Conservation (phyloP, 2,113 vertebrate species). For the Microtus ochrogaster region DNA sequence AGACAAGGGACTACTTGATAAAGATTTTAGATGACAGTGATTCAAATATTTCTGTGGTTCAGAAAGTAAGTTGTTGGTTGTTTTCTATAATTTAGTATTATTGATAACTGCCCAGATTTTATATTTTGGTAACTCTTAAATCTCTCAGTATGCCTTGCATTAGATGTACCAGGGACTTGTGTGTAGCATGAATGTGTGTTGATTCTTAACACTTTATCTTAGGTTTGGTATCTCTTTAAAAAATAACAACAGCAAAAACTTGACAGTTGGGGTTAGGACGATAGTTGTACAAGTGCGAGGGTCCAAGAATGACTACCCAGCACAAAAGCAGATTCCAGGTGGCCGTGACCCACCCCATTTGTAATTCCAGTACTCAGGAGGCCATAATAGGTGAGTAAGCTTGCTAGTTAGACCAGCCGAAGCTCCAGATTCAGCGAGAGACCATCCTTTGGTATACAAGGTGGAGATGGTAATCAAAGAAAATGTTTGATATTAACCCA, state of each 20-base stretch:
- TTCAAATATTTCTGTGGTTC: slow-evolving; percentile 87
- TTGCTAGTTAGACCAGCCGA: not conserved
- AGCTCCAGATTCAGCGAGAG: not conserved
- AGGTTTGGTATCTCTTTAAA: not conserved
- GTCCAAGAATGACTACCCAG: not conserved
- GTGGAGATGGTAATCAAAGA: not conserved
- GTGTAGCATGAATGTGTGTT: not conserved
- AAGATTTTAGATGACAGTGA: slow-evolving; percentile 91
- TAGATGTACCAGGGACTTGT: not conserved
- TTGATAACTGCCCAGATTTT: not conserved
- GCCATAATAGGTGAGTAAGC: not conserved
- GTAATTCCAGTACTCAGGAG: not conserved
- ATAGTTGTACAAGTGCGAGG: not conserved
- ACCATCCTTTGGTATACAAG: not conserved
- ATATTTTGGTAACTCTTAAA: not conserved
- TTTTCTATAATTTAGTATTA: slow-evolving; percentile 40
- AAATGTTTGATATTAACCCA: not conserved
- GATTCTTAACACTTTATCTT: not conserved
- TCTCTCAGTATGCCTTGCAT: not conserved
- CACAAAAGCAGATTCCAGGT: not conserved
- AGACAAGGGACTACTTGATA: slow-evolving; percentile 90
- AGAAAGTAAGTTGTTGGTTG: slow-evolving; percentile 87
- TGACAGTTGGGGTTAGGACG: not conserved
- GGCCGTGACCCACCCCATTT: not conserved
- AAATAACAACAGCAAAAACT: not conserved